Base-by-base conservation (phyloP, 2,797 vertebrate species). In the Alcedo quadribrachys region DNA sequence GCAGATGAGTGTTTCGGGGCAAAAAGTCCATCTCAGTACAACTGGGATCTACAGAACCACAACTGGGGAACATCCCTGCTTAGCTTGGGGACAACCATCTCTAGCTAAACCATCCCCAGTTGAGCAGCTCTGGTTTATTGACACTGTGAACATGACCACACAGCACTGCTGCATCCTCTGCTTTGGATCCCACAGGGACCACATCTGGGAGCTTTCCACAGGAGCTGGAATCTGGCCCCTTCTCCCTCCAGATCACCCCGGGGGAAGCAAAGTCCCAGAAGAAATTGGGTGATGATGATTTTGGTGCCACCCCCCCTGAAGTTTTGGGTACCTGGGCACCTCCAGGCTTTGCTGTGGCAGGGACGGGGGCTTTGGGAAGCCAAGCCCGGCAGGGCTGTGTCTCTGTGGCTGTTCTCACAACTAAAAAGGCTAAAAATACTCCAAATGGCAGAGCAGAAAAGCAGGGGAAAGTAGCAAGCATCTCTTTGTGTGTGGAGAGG, bases 401-500 rank as follows among this genome's bases (percentile, higher is more conserved):
- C 58, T 61, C 42, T 6, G 14, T 11, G 40, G 17, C 30, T 20
- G 53, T 61, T 75, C 73, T 53, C 69, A 19, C 51, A 62, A 35
- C 77, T 19, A n/a, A 88, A 88, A 66, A 11, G 27, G 83, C 78
- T 90, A 89, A 85, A 89, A 91, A 69, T 33, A 58, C 5, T 20
- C 48, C 68, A 33, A 86, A 43, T 4, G 65, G 30, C 16, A n/a
- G 5, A 70, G 48, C 60, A 60, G 85, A 2, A 61, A 93, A 89
- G 71, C 77, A 89, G 55, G 14, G 91, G 53, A 88, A 92, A 88
- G 55, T 81, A 89, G 53, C 92, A 91, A 37, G 57, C 43, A 12
- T 65, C 0, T 91, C 91, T 93, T 86, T 93, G 82, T 84, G 33
- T 85, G 84, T 62, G 55, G 83, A 90, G 88, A 77, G 57, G 73